Base-by-base conservation (phyloP, 2,797 vertebrate species). In the Leptodactylus fallax region DNA sequence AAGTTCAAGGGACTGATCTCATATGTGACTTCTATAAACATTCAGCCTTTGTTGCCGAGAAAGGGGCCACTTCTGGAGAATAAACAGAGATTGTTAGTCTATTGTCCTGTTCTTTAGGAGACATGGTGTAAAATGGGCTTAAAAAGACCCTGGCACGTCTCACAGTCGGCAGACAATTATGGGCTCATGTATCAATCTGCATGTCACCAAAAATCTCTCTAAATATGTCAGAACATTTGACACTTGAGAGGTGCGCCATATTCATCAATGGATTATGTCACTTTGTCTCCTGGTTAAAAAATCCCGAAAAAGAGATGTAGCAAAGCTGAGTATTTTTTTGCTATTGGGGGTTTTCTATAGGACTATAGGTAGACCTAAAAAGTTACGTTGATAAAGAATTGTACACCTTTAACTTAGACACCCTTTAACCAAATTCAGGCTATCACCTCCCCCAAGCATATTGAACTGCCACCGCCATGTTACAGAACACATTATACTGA, bases 41-140 rank as follows among this genome's bases (percentile, higher is more conserved):
- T 89, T 87, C 88, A 91, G 92, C 93, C 90, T 94, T 95, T 90
- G 87, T 93, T 92, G 89, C 92, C 89, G 90, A 90, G 90, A 90
- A 72, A 92, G 86, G 90, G 84, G 92, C 80, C 88, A 85, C 90
- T 92, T 94, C 94, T 92, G 91, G 90, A 92, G 94, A 94, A 94
- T 90, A 92, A 92, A 93, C 90, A 89, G 53, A 91, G 90, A 81
- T 88, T 92, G 82, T 89, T 60, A 88, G 81, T 71, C 56, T 89
- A 88, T 83, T 86, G 84, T 89, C 61, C 79, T 53, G 14, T 86
- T 69, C 51, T 85, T 72, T 85, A 55, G 53, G 74, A 63, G 67
- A 77, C 49, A 82, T 69, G 69, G 56, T 61, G 47, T 89, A 87
- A 90, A 78, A 85, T 56, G 4, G 45, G 83, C 27, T 45, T 58